Evolutionary conservation across 2,888 invertebrate species (phyloP).

Genomic region (Lasioglossum villosulum): DNA sequence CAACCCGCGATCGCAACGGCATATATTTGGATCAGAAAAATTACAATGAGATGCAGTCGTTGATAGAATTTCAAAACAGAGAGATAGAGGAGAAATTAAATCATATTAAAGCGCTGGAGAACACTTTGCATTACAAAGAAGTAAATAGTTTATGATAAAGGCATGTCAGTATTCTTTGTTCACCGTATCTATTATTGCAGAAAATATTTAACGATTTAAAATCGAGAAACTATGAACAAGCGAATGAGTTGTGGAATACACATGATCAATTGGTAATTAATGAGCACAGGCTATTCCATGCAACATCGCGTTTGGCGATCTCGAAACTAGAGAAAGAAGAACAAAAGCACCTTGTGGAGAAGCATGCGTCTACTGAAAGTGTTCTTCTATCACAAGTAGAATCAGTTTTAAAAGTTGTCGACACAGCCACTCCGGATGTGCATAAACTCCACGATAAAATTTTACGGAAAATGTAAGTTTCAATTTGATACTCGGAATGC

Average conservation of each 20-base stretch:
- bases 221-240: conserved; percentile 71
- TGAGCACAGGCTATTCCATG: conserved; percentile 81
- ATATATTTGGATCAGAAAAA: conserved; percentile 95
- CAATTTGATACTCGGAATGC: not conserved
- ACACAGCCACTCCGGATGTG: conserved; percentile 88
- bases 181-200: conserved; percentile 65
- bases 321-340: conserved; percentile 87
- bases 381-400: conserved; percentile 88
- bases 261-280: conserved; percentile 85
- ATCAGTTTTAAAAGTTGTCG: conserved; percentile 88
- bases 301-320: conserved; percentile 84
- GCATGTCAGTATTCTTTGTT: not conserved
- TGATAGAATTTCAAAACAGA: conserved; percentile 88
- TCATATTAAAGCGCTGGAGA: conserved; percentile 89
- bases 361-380: conserved; percentile 88
- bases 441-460: conserved; percentile 88
- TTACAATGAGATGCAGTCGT: conserved; percentile 89
- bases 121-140: conserved; percentile 88
- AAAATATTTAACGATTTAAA: conserved; percentile 80
- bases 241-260: conserved; percentile 78
- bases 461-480: conserved; percentile 75
- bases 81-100: conserved; percentile 90
- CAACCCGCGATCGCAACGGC: conserved; percentile 95
- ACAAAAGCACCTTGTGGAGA: conserved; percentile 88
- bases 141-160: conserved; percentile 69